A percentile compares a stretch with the other conserved stretches of the same genome.
These are phyloP conservation scores for Caenorhabditis wallacei DNA, from an alignment of 2,888 invertebrate species.

Conservation along the genomic window DNA sequence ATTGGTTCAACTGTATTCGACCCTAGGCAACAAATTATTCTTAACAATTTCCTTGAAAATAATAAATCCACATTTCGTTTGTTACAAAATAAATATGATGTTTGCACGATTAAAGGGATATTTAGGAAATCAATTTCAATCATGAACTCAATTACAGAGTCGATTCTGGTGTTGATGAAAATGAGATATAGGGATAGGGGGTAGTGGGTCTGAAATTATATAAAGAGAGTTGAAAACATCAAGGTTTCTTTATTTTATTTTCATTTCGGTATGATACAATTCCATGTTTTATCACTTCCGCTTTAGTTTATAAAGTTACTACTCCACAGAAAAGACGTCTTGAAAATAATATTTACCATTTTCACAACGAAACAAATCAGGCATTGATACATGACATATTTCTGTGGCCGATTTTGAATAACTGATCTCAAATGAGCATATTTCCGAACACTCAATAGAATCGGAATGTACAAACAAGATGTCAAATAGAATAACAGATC, in stretches of 20 bases:
- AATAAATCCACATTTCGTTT: background rate
- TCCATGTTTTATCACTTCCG: too few relatives aligned
- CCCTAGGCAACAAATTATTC: background rate
- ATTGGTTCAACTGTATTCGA: too few relatives aligned
- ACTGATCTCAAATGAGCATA: conserved; percentile 1
- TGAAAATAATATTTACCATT: background rate
- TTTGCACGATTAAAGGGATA: background rate
- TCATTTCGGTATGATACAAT: too few relatives aligned
- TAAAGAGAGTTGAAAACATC: too few relatives aligned
- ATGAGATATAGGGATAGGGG: background rate
- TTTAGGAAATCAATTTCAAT: conserved; percentile 13
- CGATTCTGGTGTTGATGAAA: background rate
- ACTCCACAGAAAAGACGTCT: too few relatives aligned
- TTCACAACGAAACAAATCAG: conserved; percentile 1
- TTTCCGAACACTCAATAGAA: background rate
- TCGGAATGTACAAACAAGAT: background rate
- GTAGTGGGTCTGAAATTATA: background rate
- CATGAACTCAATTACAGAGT: conserved; percentile 1
- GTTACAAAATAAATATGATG: conserved; percentile 12
- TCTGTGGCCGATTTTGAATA: conserved; percentile 2
- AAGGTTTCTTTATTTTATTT: too few relatives aligned
- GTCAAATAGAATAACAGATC: background rate
- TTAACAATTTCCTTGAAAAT: background rate
- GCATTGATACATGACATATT: conserved; percentile 14
- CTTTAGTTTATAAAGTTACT: too few relatives aligned